Evolutionary conservation across 2,113 vertebrate genomes (phyloP), one percentile per base, ranked within the genome.

Genomic region (Myotis yumanensis): DNA sequence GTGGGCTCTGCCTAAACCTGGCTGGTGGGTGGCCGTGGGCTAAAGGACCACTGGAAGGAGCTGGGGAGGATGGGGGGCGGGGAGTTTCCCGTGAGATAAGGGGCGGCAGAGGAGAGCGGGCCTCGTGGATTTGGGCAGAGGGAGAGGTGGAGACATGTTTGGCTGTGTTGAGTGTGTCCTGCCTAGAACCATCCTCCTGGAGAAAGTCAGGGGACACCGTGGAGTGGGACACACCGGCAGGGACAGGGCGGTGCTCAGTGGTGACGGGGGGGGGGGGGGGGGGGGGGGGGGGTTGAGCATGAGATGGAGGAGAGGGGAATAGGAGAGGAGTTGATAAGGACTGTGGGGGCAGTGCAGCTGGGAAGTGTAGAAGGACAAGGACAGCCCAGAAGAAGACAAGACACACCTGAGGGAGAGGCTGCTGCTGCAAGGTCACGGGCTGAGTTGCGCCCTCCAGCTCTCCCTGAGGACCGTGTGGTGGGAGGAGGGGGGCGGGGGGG

Each of bases 1-100:
- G 28, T 0, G 0, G 11, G 46, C 35, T 76, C 17, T 32, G n/a
- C 32, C 30, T 18, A 7, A 30, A 46, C 54, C 40, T 57, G 23
- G 59, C 52, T 7, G 3, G 1, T 4, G 7, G 48, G 40, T 0
- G 23, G 35, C 9, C 1, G 0, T 3, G 37, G 32, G 23, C 18
- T 3, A 4, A 25, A 30, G 51, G 40, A 10, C 51, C 62, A 2
- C 1, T 5, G 0, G 37, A 18, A 57, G 51, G 51, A 71, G 62
- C 75, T 23, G 6, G n/a, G 9, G 54, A 30, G 7, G 32, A 7
- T 12, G 6, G 54, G 62, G 59, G 22, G 25, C 11, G 20, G 40
- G 25, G 7, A 0, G 22, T 28, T n/a, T 4, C 18, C 22, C 3
- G 0, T 23, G 37, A 59, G 69, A 10, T 32, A 8, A 32, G 14